These are phyloP conservation scores for Spisula subtruncata DNA, from an alignment of 2,888 invertebrate genomes.

Conservation along the genomic window DNA sequence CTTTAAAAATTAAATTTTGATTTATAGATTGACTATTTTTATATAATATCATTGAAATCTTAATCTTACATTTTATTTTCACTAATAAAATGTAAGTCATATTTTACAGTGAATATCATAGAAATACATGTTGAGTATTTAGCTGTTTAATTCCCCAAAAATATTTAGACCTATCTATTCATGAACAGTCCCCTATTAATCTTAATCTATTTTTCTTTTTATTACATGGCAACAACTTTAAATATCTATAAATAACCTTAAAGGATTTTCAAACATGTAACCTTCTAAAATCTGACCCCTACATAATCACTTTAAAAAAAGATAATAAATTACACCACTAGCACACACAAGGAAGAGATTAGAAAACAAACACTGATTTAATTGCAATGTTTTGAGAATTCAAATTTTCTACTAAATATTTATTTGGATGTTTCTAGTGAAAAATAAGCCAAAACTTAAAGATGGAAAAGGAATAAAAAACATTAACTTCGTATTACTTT, in stretches of 20 bases:
- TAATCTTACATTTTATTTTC: no score
- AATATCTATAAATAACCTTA: neutral
- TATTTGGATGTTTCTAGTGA: neutral
- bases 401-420: neutral
- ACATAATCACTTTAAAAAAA: neutral
- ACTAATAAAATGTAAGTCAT: no score
- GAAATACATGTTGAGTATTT: no score
- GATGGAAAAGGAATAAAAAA: no score
- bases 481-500: no score
- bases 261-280: neutral
- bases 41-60: no score
- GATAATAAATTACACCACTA: neutral
- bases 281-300: neutral
- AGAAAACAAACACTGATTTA: neutral
- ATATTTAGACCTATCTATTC: no score
- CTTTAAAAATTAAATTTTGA: no score
- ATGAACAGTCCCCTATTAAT: neutral
- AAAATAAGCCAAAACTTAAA: neutral
- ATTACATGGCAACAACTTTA: neutral
- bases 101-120: no score
- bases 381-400: neutral
- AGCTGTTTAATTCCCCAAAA: no score
- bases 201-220: slow-evolving; percentile 6
- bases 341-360: no score
- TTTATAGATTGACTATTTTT: no score